Evolutionary conservation across 2,113 vertebrate species (phyloP).

Genomic region (Bubo blakistoni): DNA sequence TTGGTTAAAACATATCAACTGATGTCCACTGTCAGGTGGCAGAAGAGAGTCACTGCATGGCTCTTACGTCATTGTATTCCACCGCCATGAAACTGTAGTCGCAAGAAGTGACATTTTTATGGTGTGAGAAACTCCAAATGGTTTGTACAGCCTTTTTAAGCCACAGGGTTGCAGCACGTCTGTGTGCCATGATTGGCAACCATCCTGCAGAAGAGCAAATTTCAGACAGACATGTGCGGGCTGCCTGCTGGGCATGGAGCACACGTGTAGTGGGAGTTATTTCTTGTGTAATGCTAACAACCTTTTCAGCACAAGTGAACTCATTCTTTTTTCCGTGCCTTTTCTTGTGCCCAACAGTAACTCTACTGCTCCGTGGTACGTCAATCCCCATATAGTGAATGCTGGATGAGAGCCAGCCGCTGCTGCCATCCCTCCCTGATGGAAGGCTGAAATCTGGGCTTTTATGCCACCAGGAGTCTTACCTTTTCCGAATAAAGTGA

Average conservation of each 20-base stretch:
- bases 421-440: not conserved
- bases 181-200: not conserved
- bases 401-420: not conserved
- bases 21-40: not conserved
- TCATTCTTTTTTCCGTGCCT: not conserved
- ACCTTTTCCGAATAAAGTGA: not conserved
- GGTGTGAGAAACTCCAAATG: not conserved
- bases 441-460: not conserved
- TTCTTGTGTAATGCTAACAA: not conserved
- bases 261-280: accelerated
- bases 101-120: not conserved
- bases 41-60: not conserved
- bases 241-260: not conserved
- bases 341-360: not conserved
- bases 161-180: not conserved
- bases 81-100: not conserved
- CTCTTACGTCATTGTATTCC: not conserved
- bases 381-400: accelerated
- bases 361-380: not conserved
- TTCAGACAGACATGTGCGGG: accelerated
- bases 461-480: not conserved
- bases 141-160: not conserved
- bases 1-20: not conserved
- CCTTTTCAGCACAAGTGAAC: not conserved
- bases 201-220: not conserved